phyloP scores from a whole-genome alignment of 2,113 vertebrate species.

The Petroica traversi region DNA sequence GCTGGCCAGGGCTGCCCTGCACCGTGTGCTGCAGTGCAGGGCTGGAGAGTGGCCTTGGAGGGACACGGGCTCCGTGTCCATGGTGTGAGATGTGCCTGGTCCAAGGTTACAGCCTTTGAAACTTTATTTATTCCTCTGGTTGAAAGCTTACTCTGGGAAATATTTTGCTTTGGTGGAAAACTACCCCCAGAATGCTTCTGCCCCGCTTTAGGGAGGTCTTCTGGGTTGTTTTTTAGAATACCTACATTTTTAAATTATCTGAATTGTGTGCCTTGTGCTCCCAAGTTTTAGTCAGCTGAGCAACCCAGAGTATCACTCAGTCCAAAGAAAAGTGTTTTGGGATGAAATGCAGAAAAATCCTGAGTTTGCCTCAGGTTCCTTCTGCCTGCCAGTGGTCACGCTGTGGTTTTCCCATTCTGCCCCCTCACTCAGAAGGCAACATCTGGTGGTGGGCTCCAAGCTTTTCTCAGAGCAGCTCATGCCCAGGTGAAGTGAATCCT shows the following conservation, averaged over 20 bases:
- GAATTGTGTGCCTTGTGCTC: background rate
- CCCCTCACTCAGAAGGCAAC: background rate
- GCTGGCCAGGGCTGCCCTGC: fast-evolving
- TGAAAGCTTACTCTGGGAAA: fast-evolving
- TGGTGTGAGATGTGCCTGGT: fast-evolving
- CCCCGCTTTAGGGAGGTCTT: background rate
- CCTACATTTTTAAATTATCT: background rate
- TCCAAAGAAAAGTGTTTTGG: background rate
- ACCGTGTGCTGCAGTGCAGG: fast-evolving
- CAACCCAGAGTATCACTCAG: background rate
- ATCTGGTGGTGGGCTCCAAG: background rate
- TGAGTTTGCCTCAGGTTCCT: background rate
- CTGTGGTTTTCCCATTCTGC: background rate
- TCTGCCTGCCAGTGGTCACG: background rate
- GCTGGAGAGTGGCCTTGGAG: background rate
- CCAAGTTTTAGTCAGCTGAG: background rate
- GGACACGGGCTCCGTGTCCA: fast-evolving
- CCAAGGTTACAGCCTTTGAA: background rate
- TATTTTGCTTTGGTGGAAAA: background rate
- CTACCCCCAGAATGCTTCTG: background rate
- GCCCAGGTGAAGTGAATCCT: background rate
- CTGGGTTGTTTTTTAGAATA: background rate
- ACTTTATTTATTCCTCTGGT: background rate
- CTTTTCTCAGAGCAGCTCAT: background rate
- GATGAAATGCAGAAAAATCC: background rate